phyloP scores from a whole-genome alignment of 1,140 invertebrate species.

The Tetragonula clypearis region DNA sequence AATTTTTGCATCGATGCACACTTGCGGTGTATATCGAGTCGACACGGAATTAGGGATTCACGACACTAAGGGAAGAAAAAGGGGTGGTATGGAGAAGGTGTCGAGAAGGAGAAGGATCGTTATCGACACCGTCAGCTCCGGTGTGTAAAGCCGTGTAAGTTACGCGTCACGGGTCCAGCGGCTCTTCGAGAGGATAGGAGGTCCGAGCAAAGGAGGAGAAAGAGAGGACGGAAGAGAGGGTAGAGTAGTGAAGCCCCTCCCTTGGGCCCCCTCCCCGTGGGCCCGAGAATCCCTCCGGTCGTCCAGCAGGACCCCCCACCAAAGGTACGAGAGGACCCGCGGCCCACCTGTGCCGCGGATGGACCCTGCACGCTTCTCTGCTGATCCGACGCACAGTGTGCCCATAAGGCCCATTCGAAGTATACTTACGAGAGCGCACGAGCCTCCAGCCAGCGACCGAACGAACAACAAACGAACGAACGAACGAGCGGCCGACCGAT shows the following conservation, averaged over 20 bases:
- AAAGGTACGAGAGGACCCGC: conserved; percentile 65
- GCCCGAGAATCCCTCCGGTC: conserved; percentile 52
- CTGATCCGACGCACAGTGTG: conserved; percentile 73
- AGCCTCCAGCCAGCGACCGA: conserved; percentile 48
- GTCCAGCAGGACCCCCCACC: conserved; percentile 69
- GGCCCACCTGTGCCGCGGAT: conserved; percentile 77
- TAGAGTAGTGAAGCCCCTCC: conserved; percentile 74
- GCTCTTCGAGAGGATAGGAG: conserved; percentile 49
- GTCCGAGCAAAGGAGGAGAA: conserved; percentile 46
- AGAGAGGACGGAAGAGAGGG: conserved; percentile 63
- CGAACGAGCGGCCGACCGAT: conserved; percentile 42
- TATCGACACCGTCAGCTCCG: conserved; percentile 37
- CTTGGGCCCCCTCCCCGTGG: conserved; percentile 57
- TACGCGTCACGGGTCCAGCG: conserved; percentile 29
- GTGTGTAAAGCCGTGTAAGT: not conserved
- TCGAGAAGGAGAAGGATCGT: conserved; percentile 22
- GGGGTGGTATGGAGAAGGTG: not conserved
- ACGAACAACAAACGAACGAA: conserved; percentile 28
- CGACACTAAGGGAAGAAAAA: not conserved
- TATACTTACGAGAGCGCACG: conserved; percentile 68
- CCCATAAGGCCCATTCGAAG: conserved; percentile 73
- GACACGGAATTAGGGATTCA: not conserved
- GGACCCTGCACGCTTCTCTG: conserved; percentile 73
- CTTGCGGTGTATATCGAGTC: too few species aligned
- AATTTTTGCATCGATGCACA: too few species aligned